These are phyloP conservation scores for Deilephila porcellus DNA, from an alignment of 2,888 invertebrate genomes.

Conservation along the genomic window DNA sequence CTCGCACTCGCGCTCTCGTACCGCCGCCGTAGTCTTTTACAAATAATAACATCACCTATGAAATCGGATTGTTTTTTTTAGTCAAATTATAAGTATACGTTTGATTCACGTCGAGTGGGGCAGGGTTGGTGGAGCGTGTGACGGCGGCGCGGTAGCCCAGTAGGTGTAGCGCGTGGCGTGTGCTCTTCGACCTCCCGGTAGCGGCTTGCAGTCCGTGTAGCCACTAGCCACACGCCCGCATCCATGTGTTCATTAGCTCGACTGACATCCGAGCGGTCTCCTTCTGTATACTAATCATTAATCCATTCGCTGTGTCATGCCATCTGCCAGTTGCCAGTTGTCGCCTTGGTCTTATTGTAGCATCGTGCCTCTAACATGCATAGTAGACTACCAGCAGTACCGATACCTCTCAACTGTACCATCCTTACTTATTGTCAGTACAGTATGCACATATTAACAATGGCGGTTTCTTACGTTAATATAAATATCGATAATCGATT, in stretches of 20 bases:
- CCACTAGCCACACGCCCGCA: conserved; percentile 46
- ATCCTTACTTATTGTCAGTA: not conserved
- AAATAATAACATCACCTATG: too few species aligned
- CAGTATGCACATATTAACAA: not conserved
- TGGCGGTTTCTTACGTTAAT: not conserved
- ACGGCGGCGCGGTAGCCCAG: conserved; percentile 30
- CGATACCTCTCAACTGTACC: conserved; percentile 7
- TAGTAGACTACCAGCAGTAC: conserved; percentile 9
- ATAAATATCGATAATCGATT: not conserved
- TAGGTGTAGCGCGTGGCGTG: conserved; percentile 48
- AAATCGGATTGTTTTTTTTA: too few species aligned
- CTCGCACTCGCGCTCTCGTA: not conserved
- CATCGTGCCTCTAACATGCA: conserved; percentile 22
- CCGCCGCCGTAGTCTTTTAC: too few species aligned
- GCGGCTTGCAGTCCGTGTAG: conserved; percentile 38
- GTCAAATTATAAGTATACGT: too few species aligned
- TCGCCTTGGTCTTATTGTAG: conserved; percentile 22
- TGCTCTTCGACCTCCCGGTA: conserved; percentile 47
- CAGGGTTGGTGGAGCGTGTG: conserved; percentile 5
- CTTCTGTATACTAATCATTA: conserved; percentile 19
- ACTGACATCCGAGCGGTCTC: conserved; percentile 31
- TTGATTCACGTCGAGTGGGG: not conserved
- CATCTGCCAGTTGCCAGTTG: conserved; percentile 24
- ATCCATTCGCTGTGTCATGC: conserved; percentile 22
- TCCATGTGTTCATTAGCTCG: conserved; percentile 15